Base-by-base conservation (phyloP, 2,888 invertebrate species). In the Spicauda simplicius region DNA sequence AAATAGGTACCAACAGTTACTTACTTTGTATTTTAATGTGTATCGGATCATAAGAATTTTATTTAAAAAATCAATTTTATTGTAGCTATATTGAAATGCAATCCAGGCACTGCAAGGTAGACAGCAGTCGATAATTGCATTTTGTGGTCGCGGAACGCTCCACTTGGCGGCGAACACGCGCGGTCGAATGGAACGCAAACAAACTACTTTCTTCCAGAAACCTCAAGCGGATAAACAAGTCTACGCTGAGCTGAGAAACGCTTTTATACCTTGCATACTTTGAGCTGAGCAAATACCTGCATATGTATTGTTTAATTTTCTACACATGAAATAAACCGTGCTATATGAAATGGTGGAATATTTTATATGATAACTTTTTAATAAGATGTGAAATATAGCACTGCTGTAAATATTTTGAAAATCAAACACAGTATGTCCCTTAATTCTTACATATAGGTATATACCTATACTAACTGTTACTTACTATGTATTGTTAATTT, bases 111-210 rank as follows among this genome's bases (percentile, higher is more conserved):
- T 84, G 85, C 88, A 90, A 88, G 76, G 86, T 82, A 86, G 88
- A 88, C 88, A 86, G 83, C 85, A 87, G 84, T 88, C 90, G 86
- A 89, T 93, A 91, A 92, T 91, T 92, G 88, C 90, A 90, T 91
- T 91, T 90, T 90, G 92, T 88, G 92, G 91, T 91, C 83, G 83
- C 81, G 77, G 78, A 80, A 75, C 78, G 84, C 84, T 85, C 85
- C 82, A 86, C 88, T 88, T 83, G 83, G 76, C 76, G 74, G 74
- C 79, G 76, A 83, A 88, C 87, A 87, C 83, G 85, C 81, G 83
- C 86, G 81, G 86, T 86, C 81, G 84, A 86, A 87, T 85, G 85
- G 82, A 90, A 85, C 82, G 85, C 85, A 91, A 91, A 90, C 87
- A 90, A 84, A 85, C 87, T 88, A 79, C 87, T 86, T 88, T 86